Conservation (phyloP, 2,888 invertebrate species). For the Hypolimnas misippus region DNA sequence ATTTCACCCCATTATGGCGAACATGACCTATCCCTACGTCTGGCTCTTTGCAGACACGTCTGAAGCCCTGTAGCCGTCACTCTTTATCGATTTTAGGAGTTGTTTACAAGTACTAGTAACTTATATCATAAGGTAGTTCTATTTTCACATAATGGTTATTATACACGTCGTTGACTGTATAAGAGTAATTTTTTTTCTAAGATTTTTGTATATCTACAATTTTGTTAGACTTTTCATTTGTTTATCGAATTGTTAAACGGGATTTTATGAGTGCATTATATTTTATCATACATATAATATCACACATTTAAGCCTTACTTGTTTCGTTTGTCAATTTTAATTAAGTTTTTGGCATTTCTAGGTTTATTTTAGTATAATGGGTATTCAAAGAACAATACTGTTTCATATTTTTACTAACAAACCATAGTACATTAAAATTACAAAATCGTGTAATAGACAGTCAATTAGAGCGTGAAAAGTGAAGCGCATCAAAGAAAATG, state of each 20-base stretch:
- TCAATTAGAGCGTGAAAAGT: constrained; percentile 81
- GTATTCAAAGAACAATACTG: not conserved
- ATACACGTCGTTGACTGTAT: not conserved
- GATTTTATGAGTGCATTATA: too few species aligned
- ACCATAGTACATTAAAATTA: constrained; percentile 6
- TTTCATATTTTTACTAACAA: not conserved
- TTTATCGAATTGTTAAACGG: too few species aligned
- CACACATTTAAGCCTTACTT: too few species aligned
- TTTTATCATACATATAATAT: too few species aligned
- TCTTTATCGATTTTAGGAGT: constrained; percentile 38
- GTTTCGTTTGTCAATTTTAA: too few species aligned
- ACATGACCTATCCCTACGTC: constrained; percentile 69
- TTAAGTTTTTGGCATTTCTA: too few species aligned
- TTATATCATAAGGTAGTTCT: not conserved
- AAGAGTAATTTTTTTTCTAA: not conserved
- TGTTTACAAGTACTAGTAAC: constrained; percentile 27
- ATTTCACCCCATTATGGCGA: constrained; percentile 46
- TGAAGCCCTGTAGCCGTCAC: constrained; percentile 39
- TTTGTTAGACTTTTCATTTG: too few species aligned
- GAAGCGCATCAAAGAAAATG: constrained; percentile 81
- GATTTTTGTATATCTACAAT: not conserved
- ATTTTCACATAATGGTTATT: not conserved
- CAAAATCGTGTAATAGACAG: constrained; percentile 46
- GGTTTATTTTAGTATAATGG: not conserved
- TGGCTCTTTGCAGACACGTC: constrained; percentile 51